Evolutionary conservation across 2,113 vertebrate species (phyloP), one percentile per base, ranked within the genome.

Genomic region (Diadophis punctatus): DNA sequence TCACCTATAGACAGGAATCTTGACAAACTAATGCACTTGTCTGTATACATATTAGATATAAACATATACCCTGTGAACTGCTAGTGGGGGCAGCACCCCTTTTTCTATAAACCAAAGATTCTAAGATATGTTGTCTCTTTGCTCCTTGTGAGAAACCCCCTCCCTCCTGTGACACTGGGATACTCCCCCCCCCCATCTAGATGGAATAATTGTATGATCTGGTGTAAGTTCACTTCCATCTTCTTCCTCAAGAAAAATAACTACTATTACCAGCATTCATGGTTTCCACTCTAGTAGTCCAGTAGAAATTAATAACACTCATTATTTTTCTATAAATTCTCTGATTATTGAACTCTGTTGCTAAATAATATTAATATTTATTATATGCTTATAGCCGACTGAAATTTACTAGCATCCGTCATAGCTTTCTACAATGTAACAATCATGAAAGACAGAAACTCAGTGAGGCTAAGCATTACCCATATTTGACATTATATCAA

Each of bases 401-500:
- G 85, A 68, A 96, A 94, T 51, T 93, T 6, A 88, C 89, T 88
- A 74, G 89, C 93, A 94, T 91, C 90, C 14, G 93, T 93, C 53
- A 39, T 91, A 49, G 48, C 87, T 88, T 88, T 95, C 94, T 94
- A 68, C 60, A 89, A 0, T 85, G n/a, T 94, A 96, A 92, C 58
- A 94, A 93, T 95, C 90, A 55, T 93, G 53, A 95, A 95, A 96
- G 91, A 90, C 85, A 51, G 95, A 95, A 96, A 96, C 95, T 88
- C 94, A 92, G 93, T 94, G 91, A 95, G 94, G 90, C 63, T 68
- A 68, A 68, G 63, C 93, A 96, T 91, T 93, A 93, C 87, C 92
- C 95, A 95, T 93, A 95, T 94, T 89, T 90, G 92, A 80, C 91
- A 89, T 88, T 0, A 0, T 93, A 89, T 93, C 93, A 95, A 94